phyloP scores from a whole-genome alignment of 2,888 invertebrate species.

The Ophonus ardosiacus region DNA sequence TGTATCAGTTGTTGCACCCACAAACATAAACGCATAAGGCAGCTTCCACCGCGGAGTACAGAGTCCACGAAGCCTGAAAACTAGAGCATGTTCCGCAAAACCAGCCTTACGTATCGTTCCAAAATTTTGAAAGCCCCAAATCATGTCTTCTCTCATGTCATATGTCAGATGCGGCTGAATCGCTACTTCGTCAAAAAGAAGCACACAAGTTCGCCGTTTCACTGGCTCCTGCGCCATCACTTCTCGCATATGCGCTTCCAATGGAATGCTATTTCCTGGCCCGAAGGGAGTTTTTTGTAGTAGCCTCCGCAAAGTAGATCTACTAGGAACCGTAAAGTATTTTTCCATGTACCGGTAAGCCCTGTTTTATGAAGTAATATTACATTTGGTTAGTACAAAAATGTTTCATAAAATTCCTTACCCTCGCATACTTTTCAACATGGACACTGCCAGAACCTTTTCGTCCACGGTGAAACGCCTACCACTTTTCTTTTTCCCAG shows the following conservation, averaged over 20 bases:
- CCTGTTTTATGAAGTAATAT: too few relatives aligned
- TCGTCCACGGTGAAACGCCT: too few relatives aligned
- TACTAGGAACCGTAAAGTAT: background rate
- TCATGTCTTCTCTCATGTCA: background rate
- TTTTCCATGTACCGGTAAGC: background rate
- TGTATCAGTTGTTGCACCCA: background rate
- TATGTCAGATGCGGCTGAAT: slow-evolving; percentile 16
- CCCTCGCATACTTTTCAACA: too few relatives aligned
- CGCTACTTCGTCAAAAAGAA: slow-evolving; percentile 22
- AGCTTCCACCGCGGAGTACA: slow-evolving; percentile 18
- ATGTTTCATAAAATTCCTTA: too few relatives aligned
- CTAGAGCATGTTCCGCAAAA: slow-evolving; percentile 43
- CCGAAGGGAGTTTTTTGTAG: background rate
- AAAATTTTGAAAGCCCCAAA: slow-evolving; percentile 49
- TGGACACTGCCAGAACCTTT: too few relatives aligned
- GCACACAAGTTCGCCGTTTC: background rate
- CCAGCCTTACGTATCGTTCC: background rate
- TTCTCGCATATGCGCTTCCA: background rate
- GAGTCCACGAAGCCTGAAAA: slow-evolving; percentile 39
- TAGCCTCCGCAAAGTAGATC: background rate
- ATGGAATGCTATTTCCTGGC: background rate
- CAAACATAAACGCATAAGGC: slow-evolving; percentile 26
- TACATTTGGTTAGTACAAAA: too few relatives aligned
- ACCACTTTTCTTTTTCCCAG: too few relatives aligned
- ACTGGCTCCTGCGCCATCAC: background rate